Evolutionary conservation across 1,140 invertebrate genomes (phyloP).

Genomic region (Stegodyphus dumicola): DNA sequence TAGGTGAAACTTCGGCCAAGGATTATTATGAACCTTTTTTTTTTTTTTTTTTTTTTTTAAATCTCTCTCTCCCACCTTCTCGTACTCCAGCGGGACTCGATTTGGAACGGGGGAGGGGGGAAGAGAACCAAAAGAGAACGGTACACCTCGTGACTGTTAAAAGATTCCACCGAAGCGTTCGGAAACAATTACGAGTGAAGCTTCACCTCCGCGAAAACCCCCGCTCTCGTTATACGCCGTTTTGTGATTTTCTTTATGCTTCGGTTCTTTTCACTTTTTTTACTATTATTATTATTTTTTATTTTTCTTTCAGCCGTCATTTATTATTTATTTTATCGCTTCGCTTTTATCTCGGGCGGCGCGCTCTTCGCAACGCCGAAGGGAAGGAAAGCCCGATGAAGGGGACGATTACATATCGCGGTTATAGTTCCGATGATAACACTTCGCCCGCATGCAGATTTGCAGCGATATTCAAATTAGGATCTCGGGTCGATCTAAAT

Average conservation of each 20-base stretch:
- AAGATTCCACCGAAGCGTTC: conserved; percentile 38
- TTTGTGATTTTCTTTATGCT: conserved; percentile 24
- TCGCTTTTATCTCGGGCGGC: conserved; percentile 49
- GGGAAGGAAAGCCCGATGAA: neutral
- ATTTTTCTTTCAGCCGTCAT: conserved; percentile 23
- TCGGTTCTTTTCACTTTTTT: neutral
- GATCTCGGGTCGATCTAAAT: no score
- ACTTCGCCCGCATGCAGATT: no score
- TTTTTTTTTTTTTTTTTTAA: no score
- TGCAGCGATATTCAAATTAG: no score
- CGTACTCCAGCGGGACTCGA: neutral
- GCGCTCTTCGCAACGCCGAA: conserved; percentile 16
- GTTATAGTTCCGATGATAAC: no score
- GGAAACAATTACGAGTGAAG: conserved; percentile 52
- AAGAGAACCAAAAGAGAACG: neutral
- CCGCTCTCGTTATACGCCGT: conserved; percentile 52
- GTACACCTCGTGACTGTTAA: conserved; percentile 10
- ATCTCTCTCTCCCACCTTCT: neutral
- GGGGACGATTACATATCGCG: neutral
- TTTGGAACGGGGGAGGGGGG: conserved; percentile 9
- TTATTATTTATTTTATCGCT: conserved; percentile 58
- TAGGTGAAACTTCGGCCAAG: no score
- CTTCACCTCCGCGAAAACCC: conserved; percentile 23
- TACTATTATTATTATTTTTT: conserved; percentile 15
- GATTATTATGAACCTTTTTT: neutral